Evolutionary conservation across 2,888 invertebrate genomes (phyloP).

Genomic region (Reticulitermes lucifugus): DNA sequence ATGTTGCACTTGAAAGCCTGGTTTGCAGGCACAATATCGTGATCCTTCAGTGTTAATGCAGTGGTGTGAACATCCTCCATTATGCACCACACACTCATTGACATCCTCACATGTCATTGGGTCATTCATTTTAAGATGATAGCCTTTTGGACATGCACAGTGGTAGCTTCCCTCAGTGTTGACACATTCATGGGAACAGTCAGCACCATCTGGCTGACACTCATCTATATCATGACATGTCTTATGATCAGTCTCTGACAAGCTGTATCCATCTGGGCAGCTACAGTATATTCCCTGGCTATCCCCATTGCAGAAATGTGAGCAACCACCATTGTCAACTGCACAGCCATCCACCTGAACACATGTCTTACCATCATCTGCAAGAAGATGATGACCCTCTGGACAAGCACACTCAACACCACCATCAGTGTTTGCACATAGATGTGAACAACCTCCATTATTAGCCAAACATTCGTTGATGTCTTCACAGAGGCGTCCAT

Average conservation of each 20-base stretch:
- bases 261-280: conserved; percentile 62
- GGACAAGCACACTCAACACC: conserved; percentile 63
- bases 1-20: conserved; percentile 59
- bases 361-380: conserved; percentile 59
- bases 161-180: conserved; percentile 70
- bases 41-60: conserved; percentile 62
- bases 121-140: conserved; percentile 58
- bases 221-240: conserved; percentile 64
- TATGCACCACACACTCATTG: conserved; percentile 57
- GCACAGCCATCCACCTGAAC: conserved; percentile 61
- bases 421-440: conserved; percentile 60
- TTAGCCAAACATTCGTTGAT: conserved; percentile 63
- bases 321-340: conserved; percentile 67
- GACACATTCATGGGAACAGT: conserved; percentile 66
- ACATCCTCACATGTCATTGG: conserved; percentile 59
- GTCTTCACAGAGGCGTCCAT: conserved; percentile 54
- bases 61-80: conserved; percentile 64
- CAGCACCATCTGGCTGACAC: conserved; percentile 61
- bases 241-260: conserved; percentile 55
- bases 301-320: conserved; percentile 68
- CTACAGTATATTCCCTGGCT: conserved; percentile 62
- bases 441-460: conserved; percentile 71
- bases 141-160: conserved; percentile 69
- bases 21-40: conserved; percentile 56
- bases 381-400: conserved; percentile 65